These are phyloP conservation scores for Poecilia velifera DNA, from an alignment of 2,797 vertebrate genomes.

Conservation along the genomic window DNA sequence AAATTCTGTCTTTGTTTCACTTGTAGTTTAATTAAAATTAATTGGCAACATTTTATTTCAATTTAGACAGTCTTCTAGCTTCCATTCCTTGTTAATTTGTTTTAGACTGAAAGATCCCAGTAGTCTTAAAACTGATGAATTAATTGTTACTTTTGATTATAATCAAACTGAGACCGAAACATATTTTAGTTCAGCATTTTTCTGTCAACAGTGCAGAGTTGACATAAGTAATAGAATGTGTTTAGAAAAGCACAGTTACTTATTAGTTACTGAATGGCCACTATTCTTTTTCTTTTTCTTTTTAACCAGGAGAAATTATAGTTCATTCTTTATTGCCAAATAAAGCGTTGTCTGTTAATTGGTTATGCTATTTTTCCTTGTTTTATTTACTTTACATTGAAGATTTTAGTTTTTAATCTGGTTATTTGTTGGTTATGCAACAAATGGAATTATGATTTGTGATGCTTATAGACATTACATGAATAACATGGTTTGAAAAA, in stretches of 20 bases:
- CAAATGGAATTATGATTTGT: constrained; percentile 44
- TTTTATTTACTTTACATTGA: constrained; percentile 28
- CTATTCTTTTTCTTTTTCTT: not conserved
- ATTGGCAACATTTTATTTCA: not conserved
- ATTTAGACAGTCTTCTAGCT: not conserved
- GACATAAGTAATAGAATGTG: not conserved
- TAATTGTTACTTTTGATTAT: not conserved
- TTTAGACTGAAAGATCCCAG: not conserved
- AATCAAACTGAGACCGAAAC: not conserved
- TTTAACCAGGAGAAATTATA: not conserved
- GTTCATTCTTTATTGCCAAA: constrained; percentile 7
- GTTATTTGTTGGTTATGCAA: constrained; percentile 24
- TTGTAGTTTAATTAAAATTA: not conserved
- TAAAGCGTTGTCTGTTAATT: constrained; percentile 11
- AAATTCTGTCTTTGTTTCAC: constrained; percentile 15
- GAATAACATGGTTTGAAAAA: constrained; percentile 71
- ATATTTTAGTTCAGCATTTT: not conserved
- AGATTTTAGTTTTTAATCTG: constrained; percentile 12
- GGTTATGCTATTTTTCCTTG: constrained; percentile 35
- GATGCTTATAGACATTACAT: constrained; percentile 48
- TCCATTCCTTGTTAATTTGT: no score
- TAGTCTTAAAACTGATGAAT: not conserved
- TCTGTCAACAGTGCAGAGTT: not conserved
- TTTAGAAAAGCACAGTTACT: not conserved
- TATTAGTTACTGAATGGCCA: not conserved